These are phyloP conservation scores for Mylabris phalerata DNA, from an alignment of 1,140 invertebrate genomes.

Conservation along the genomic window DNA sequence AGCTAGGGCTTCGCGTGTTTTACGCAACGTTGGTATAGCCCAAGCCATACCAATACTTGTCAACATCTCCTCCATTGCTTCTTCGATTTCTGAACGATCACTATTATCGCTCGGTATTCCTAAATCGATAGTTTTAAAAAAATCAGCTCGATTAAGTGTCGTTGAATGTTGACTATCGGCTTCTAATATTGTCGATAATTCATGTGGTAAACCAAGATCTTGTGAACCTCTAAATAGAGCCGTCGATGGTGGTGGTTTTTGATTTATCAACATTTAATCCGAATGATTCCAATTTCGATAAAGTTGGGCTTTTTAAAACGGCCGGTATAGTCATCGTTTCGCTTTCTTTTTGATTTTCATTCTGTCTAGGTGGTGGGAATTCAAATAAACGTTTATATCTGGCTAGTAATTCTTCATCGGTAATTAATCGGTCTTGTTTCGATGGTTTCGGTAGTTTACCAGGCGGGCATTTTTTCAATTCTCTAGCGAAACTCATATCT, in stretches of 20 bases:
- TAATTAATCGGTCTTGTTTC: background rate
- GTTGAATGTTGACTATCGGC: slow-evolving; percentile 34
- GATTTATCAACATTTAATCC: background rate
- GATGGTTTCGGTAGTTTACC: too few species aligned
- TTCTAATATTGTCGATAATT: slow-evolving; percentile 60
- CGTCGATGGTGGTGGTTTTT: slow-evolving; percentile 35
- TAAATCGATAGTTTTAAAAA: slow-evolving; percentile 5
- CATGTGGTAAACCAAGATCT: slow-evolving; percentile 47
- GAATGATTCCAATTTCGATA: slow-evolving; percentile 30
- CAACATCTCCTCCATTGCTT: slow-evolving; percentile 47
- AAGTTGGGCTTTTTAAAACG: slow-evolving; percentile 32
- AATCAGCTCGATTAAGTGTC: slow-evolving; percentile 4
- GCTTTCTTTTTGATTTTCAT: background rate
- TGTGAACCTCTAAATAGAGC: slow-evolving; percentile 24
- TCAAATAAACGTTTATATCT: slow-evolving; percentile 10
- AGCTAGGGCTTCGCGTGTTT: slow-evolving; percentile 56
- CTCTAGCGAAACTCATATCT: too few species aligned
- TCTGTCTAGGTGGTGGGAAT: background rate
- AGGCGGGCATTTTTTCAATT: too few species aligned
- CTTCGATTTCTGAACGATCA: slow-evolving; percentile 13
- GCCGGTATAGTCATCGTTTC: slow-evolving; percentile 10
- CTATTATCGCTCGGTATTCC: background rate
- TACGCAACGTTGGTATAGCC: slow-evolving; percentile 58
- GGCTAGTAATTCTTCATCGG: slow-evolving; percentile 13
- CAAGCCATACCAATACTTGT: slow-evolving; percentile 56